Conservation (phyloP, 2,888 invertebrate genomes). For the Epinotia ramella region DNA sequence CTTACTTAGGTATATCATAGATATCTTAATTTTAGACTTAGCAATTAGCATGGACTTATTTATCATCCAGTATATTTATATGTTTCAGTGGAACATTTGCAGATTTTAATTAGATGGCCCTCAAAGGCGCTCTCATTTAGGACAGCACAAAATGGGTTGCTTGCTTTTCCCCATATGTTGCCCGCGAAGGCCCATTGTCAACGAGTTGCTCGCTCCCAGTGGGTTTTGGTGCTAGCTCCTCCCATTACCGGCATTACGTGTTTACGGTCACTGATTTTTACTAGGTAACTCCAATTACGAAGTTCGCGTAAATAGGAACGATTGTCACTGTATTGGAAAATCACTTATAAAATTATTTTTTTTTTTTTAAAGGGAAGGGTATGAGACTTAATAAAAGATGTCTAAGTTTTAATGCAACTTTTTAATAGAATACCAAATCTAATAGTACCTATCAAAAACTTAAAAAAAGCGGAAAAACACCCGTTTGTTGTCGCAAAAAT, state of each 20-base stretch:
- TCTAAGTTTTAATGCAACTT: background rate
- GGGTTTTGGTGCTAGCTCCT: background rate
- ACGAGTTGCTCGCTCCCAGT: background rate
- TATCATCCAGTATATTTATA: background rate
- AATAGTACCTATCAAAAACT: background rate
- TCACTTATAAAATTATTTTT: too few species aligned
- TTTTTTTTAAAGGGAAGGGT: too few species aligned
- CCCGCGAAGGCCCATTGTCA: background rate
- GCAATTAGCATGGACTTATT: background rate
- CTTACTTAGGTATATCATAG: too few species aligned
- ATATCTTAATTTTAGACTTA: background rate
- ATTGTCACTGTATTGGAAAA: too few species aligned
- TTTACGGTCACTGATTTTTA: too few species aligned
- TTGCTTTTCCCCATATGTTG: background rate
- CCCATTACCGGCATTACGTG: background rate
- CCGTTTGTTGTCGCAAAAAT: background rate
- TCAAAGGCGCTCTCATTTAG: background rate
- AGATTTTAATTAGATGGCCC: constrained; percentile 1
- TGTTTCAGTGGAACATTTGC: background rate
- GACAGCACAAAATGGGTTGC: background rate
- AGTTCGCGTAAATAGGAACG: too few species aligned
- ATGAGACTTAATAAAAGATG: too few species aligned
- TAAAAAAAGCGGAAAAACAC: background rate
- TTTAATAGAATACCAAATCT: background rate
- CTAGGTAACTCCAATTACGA: too few species aligned